phyloP scores from a whole-genome alignment of 2,888 invertebrate species.

The Acanthosoma haemorrhoidale region DNA sequence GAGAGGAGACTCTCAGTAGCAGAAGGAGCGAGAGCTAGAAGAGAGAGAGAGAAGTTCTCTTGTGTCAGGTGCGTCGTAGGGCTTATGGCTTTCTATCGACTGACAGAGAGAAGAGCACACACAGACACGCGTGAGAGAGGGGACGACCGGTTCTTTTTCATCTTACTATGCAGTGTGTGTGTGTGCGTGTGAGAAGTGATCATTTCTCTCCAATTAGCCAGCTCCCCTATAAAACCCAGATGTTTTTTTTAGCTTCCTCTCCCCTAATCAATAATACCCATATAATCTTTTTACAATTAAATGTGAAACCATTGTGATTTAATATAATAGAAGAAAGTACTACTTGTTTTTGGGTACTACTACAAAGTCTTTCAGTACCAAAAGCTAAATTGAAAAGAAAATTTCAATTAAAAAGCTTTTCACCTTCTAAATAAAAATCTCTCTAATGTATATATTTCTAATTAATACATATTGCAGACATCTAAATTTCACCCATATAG shows the following conservation, averaged over 20 bases:
- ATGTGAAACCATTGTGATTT: conserved; percentile 6
- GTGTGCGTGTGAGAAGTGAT: conserved; percentile 7
- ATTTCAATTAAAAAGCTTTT: too few relatives aligned
- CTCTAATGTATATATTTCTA: too few relatives aligned
- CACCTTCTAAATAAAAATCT: too few relatives aligned
- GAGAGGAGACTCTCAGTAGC: conserved; percentile 8
- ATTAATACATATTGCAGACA: too few relatives aligned
- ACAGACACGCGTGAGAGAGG: conserved; percentile 16
- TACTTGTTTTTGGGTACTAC: too few relatives aligned
- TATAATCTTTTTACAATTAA: conserved; percentile 8
- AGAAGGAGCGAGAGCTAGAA: conserved; percentile 13
- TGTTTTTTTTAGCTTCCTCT: conserved; percentile 22
- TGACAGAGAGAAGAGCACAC: conserved; percentile 25
- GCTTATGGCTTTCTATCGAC: conserved; percentile 17
- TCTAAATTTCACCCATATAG: too few relatives aligned
- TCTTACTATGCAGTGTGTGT: conserved; percentile 17
- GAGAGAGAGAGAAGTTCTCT: conserved; percentile 26
- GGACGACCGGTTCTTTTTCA: conserved; percentile 17
- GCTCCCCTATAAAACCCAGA: conserved; percentile 31
- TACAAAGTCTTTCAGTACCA: too few relatives aligned
- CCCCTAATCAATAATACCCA: conserved; percentile 14
- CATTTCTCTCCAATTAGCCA: conserved; percentile 26
- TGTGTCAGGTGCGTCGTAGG: conserved; percentile 25
- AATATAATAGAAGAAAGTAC: too few relatives aligned
- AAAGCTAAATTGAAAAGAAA: too few relatives aligned